Evolutionary conservation across 1,140 invertebrate species (phyloP).

Genomic region (Archivesica marissinica): DNA sequence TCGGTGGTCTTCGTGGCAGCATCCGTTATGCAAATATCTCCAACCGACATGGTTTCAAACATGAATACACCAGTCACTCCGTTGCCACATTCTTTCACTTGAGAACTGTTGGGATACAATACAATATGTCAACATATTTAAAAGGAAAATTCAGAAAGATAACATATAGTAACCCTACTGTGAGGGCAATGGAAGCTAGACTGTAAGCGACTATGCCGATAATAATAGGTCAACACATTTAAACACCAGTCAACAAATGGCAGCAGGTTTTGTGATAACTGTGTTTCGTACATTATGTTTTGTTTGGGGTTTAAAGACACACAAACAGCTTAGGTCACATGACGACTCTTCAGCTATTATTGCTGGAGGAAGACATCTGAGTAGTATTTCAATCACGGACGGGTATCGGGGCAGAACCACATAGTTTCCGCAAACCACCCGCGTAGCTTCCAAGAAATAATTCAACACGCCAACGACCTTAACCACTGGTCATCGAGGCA

Average conservation of each 20-base stretch:
- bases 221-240: neutral
- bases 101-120: neutral
- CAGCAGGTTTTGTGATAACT: neutral
- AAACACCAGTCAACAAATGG: neutral
- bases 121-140: neutral
- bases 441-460: too few species aligned
- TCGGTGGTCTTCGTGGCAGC: neutral
- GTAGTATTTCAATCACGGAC: too few species aligned
- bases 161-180: neutral
- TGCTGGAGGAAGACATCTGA: too few species aligned
- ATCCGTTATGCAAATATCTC: neutral
- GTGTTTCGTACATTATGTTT: too few species aligned
- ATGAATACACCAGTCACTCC: neutral
- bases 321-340: too few species aligned
- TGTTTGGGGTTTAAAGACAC: too few species aligned
- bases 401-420: too few species aligned
- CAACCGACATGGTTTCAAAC: neutral
- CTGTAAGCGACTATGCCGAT: neutral
- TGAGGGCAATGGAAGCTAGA: neutral
- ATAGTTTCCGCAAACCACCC: too few species aligned
- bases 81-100: slow-evolving; percentile 13
- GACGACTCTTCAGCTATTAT: too few species aligned
- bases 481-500: too few species aligned
- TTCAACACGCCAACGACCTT: too few species aligned
- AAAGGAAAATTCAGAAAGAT: neutral